Conservation (phyloP, 2,797 vertebrate genomes). For the Fringilla coelebs region DNA sequence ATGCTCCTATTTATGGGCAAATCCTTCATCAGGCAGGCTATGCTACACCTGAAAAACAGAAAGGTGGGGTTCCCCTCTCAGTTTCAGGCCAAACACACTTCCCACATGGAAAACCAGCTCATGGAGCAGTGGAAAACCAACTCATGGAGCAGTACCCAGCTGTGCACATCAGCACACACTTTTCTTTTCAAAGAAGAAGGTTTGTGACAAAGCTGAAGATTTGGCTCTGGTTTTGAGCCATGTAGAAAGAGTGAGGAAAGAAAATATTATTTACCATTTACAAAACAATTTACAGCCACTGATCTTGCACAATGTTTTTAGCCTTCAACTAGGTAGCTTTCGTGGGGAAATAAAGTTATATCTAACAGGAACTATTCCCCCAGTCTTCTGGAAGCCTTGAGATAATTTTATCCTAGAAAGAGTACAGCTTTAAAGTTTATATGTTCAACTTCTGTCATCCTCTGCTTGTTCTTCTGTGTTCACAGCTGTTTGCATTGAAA, state of each 20-base stretch:
- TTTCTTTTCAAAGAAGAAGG: background rate
- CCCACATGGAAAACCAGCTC: background rate
- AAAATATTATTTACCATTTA: background rate
- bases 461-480: background rate
- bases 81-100: background rate
- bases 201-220: background rate
- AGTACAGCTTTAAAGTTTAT: background rate
- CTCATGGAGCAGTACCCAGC: background rate
- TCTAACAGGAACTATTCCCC: background rate
- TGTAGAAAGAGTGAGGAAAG: background rate
- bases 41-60: background rate
- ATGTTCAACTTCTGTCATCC: background rate
- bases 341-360: background rate
- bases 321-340: background rate
- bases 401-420: background rate
- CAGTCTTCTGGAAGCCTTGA: background rate
- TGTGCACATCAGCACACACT: fast-evolving
- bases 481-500: background rate
- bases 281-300: background rate
- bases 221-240: background rate
- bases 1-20: background rate
- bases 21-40: background rate
- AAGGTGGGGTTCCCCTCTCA: background rate
- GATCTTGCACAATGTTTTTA: background rate
- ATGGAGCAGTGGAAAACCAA: background rate